Percentiles rank a stretch among this genome's conserved stretches.
Evolutionary conservation across 2,888 invertebrate species (phyloP).

Genomic region (Athalia rosae): DNA sequence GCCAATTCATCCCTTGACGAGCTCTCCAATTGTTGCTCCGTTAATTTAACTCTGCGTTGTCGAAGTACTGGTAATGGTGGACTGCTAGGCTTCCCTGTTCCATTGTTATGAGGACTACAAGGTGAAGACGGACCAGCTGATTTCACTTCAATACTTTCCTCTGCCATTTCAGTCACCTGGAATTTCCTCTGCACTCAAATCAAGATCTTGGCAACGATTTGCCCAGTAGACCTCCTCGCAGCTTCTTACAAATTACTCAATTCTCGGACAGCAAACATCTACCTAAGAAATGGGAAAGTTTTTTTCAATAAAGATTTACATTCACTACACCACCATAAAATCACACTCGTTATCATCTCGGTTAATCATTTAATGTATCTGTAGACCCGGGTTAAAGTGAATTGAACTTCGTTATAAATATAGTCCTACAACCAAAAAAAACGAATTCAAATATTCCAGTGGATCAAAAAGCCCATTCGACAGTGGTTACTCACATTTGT

Average conservation of each 20-base stretch:
- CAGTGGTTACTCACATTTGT: too few relatives aligned
- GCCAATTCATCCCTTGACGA: constrained; percentile 81
- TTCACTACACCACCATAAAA: not conserved
- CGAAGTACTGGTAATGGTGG: constrained; percentile 74
- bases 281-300: constrained; percentile 26
- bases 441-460: too few relatives aligned
- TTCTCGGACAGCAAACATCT: constrained; percentile 31
- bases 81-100: constrained; percentile 72
- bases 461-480: too few relatives aligned
- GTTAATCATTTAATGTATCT: too few relatives aligned
- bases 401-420: too few relatives aligned
- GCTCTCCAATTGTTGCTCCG: constrained; percentile 80
- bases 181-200: not conserved
- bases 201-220: constrained; percentile 30
- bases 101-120: constrained; percentile 62
- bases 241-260: constrained; percentile 10
- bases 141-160: constrained; percentile 66
- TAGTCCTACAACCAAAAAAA: too few relatives aligned
- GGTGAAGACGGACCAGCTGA: constrained; percentile 67
- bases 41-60: constrained; percentile 78
- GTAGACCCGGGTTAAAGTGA: too few relatives aligned
- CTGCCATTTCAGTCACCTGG: constrained; percentile 62
- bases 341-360: too few relatives aligned
- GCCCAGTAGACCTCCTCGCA: not conserved
- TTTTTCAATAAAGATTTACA: not conserved